These are phyloP conservation scores for Papilio protenor DNA, from an alignment of 2,888 invertebrate genomes.

Conservation along the genomic window DNA sequence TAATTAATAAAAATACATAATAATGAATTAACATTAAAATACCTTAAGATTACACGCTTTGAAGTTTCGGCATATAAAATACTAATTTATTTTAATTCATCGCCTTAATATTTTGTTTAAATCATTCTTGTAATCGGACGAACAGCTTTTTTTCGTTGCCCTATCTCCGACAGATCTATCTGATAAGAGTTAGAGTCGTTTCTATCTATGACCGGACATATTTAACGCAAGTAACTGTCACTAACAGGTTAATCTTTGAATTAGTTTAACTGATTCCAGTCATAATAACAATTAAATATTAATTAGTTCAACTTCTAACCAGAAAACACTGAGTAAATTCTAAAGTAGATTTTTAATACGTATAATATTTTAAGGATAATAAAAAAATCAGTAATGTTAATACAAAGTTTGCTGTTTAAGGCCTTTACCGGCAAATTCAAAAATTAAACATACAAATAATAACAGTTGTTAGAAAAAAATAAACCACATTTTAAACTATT, in stretches of 20 bases:
- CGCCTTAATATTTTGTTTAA: slow-evolving; percentile 13
- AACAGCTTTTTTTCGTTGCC: slow-evolving; percentile 17
- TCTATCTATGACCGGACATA: slow-evolving; percentile 21
- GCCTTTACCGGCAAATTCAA: too few species aligned
- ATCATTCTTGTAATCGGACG: slow-evolving; percentile 18
- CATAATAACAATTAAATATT: slow-evolving; percentile 6
- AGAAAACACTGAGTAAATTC: not conserved
- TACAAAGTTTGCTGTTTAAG: too few species aligned
- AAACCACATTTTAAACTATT: not conserved
- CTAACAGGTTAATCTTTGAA: slow-evolving; percentile 17
- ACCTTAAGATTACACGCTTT: slow-evolving; percentile 18
- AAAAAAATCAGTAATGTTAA: too few species aligned
- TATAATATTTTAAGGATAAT: not conserved
- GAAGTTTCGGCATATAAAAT: slow-evolving; percentile 25
- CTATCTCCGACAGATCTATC: slow-evolving; percentile 20
- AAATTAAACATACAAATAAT: not conserved
- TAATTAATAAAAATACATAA: slow-evolving; percentile 5
- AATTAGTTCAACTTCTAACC: not conserved
- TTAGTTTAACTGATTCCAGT: slow-evolving; percentile 11
- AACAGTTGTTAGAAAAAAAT: not conserved
- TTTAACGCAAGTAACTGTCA: slow-evolving; percentile 11
- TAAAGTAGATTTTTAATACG: not conserved
- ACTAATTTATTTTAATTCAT: slow-evolving; percentile 23
- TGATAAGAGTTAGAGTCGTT: slow-evolving; percentile 16
- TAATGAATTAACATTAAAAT: slow-evolving; percentile 23